Evolutionary conservation across 2,888 invertebrate species (phyloP), one percentile per base, ranked within the genome.

Genomic region (Creontiades dilutus): DNA sequence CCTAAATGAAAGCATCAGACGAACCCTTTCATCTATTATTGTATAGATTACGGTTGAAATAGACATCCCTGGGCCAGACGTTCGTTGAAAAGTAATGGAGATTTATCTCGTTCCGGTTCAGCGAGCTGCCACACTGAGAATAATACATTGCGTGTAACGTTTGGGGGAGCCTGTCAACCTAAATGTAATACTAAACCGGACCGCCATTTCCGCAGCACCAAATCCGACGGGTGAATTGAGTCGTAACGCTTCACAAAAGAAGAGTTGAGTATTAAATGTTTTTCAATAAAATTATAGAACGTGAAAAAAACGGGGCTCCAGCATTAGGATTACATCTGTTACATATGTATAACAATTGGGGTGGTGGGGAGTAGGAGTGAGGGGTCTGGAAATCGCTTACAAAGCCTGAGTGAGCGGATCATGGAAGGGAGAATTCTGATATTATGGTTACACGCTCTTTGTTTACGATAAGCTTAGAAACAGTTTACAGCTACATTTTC

Each of bases 181-280:
- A 23, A 82, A 82, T 82, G 82, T 47, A 82, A 82, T 82, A 82
- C 48, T 28, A 82, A 82, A 82, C 82, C 82, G 52, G 82, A 23
- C 23, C 82, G 52, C 82, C 82, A 82, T 82, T 78, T 82, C 82
- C 82, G 68, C 68, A 23, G 68, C 68, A 12, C 68, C 68, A 82
- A 82, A 82, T 82, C 82, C 82, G 82, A 82, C 82, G 82, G n/a
- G 82, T 27, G 82, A 82, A 52, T 82, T 82, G 82, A 82, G 27
- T 12, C 82, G 82, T 82, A 52, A 82, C 12, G 12, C 68, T 82
- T 82, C 52, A 82, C 82, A 82, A 82, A 27, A 48, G 82, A 14
- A 27, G 19, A 23, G 46, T 46, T 82, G 82, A 82, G 82, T 82
- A 82, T 52, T 82, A 82, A 82, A 47, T 82, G 82, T 48, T 82